Base-by-base conservation (phyloP, 2,888 invertebrate species). In the Stegophylla sp. region DNA sequence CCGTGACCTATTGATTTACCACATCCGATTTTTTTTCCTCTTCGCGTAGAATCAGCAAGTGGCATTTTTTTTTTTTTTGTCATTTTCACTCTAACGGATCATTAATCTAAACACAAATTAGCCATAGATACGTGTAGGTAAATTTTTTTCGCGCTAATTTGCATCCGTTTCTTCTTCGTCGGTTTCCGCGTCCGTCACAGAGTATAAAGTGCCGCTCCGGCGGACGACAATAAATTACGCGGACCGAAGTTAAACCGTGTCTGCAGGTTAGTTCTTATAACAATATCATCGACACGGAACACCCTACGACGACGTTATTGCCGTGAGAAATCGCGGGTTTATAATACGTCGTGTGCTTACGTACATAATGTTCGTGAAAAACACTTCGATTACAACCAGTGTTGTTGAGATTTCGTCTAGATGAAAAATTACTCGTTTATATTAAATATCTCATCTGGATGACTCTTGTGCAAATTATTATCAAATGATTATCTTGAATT, bases 61-160 rank as follows among this genome's bases (percentile, higher is more conserved):
- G 7, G 4, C 7, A 7, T 34, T 34, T 34, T 34, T 34, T 34
- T 34, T 23, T 0, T 51, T 5, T 23, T 1, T n/a, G 12, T 72
- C 59, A 34, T 63, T 63, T 59, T 23, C n/a, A 48, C 61, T 15
- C 20, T 23, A 74, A 74, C 51, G 74, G 63, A 10, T 23, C 34
- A 51, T 75, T 75, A 64, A 75, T 75, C 63, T 23, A 51, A 75
- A 75, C 63, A 64, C 63, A 64, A 51, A 75, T 75, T 75, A 41
- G 5, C n/a, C n/a, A n/a, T n/a, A n/a, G n/a, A n/a, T 56, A 56
- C 3, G 56, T 56, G 10, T 56, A 45, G 15, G 45, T 73, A 51
- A 64, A 23, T 59, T 71, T 51, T 17, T 73, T 43, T 73, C 56
- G 23, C 10, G 63, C 48, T 51, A 74, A 63, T 48, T 5, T 23